Conservation (phyloP, 2,113 vertebrate genomes). For the Merops nubicus region DNA sequence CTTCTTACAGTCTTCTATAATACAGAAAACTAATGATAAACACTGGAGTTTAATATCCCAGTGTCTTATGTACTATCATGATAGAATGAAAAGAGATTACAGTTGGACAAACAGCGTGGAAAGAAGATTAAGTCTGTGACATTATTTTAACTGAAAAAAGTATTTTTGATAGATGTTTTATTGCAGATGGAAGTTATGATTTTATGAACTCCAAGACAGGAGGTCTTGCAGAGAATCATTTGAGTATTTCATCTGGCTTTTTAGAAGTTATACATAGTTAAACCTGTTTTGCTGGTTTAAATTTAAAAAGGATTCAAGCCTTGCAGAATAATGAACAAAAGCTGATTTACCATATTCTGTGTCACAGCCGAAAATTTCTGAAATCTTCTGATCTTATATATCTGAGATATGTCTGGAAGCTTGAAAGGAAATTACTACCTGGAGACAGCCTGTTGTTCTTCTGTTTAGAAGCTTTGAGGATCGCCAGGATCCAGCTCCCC, state of each 20-base stretch:
- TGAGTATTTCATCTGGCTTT: neutral
- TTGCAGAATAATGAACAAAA: neutral
- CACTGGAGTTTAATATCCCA: constrained; percentile 2
- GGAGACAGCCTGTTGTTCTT: neutral
- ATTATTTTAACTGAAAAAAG: neutral
- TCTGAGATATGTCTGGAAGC: neutral
- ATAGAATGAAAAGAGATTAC: neutral
- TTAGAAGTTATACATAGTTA: neutral
- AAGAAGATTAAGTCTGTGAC: neutral
- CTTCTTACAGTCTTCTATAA: neutral
- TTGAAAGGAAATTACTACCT: neutral
- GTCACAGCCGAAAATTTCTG: neutral
- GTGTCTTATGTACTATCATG: neutral
- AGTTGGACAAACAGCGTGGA: neutral
- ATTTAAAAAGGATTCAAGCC: neutral
- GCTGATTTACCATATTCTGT: neutral
- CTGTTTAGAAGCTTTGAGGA: neutral
- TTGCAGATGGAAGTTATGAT: neutral
- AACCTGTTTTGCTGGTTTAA: constrained; percentile 4
- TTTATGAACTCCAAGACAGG: neutral
- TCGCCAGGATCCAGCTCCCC: neutral
- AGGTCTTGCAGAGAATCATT: neutral
- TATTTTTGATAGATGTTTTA: neutral
- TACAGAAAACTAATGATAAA: neutral
- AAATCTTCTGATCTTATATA: neutral